Evolutionary conservation across 92 coral and sea anemone genomes (phyloP), one percentile per base, ranked within the genome.

Genomic region (Zoanthus solanderi): DNA sequence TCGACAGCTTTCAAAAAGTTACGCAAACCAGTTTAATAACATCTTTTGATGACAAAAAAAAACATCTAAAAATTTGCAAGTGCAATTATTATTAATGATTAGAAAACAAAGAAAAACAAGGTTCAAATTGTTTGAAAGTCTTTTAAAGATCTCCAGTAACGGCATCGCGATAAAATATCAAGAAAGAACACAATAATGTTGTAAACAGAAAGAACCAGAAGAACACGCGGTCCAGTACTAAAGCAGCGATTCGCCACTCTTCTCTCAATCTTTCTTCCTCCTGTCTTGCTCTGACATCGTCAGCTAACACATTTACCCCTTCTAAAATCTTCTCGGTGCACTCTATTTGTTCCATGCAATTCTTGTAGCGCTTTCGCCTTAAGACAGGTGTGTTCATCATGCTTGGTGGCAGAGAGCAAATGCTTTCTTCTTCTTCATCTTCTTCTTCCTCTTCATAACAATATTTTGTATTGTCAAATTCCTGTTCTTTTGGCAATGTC

Each of bases 221-320:
- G 82, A 93, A 95, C 91, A 93, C 94, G 46, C 98, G 94, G 72
- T 95, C 98, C 61, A 95, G 79, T 3, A 95, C 94, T 32, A 95
- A 84, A 2, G 98, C 98, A 3, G 98, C 98, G 44, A 94, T 91
- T 6, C 98, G 90, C 98, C 98, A 95, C 65, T 95, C 98, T 34
- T 95, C 98, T 50, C 98, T 73, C 17, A 92, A 90, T 45, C 98
- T 87, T 44, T 95, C 98, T 48, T 95, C 96, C 52, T 95, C 98
- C 34, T 95, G 96, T 30, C 84, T 82, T 6, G 92, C 93, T 14
- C 93, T 90, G 76, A 95, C 96, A 86, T 95, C 98, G 15, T 95
- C 98, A 14, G 98, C 98, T 47, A 95, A 87, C 66, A 87, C 90
- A 83, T 88, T 93, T 13, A 95, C 75, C n/a, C 92, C 96, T 71